Evolutionary conservation across 2,797 vertebrate genomes (phyloP), one percentile per base, ranked within the genome.

Genomic region (Ambastaia sidthimunki): DNA sequence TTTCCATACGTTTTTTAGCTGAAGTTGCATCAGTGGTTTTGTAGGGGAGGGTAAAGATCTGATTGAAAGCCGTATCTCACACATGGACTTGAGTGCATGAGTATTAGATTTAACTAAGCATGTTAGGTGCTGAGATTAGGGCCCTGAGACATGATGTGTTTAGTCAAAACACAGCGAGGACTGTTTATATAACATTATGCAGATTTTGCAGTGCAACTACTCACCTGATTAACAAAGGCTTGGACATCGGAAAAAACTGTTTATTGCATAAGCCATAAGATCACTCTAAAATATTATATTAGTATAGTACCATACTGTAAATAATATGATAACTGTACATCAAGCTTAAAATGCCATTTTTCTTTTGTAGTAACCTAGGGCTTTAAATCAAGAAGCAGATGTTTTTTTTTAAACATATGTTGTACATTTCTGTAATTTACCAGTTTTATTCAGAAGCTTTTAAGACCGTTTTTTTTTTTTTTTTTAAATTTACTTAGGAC

Each of bases 91-190:
- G 67, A 73, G 74, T 81, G 74, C 78, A 76, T 75, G 83, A 54
- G 78, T 86, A 83, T 84, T 83, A 81, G 83, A 86, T 86, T 84
- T 76, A 82, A 80, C 80, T 80, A 83, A 83, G 74, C 80, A 69
- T 78, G 80, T 81, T 82, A 67, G 78, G 70, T 68, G 80, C 60
- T 69, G 78, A 67, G 69, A 79, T 54, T 54, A 55, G 47, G 67
- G 82, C 80, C 85, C 50, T 54, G 67, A 70, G 69, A 82, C 71
- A 69, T 60, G 74, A 71, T 83, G 74, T 85, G 77, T 82, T 68
- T 74, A 79, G 80, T 74, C 68, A 78, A 78, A 86, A 82, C 82
- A 86, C 74, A 78, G 52, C 71, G 28, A 63, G 25, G 66, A 63
- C 70, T 80, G 74, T 84, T 84, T 84, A 81, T 76, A 52, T 65